Base-by-base conservation (phyloP, 2,888 invertebrate genomes). In the Hyposoter didymator region DNA sequence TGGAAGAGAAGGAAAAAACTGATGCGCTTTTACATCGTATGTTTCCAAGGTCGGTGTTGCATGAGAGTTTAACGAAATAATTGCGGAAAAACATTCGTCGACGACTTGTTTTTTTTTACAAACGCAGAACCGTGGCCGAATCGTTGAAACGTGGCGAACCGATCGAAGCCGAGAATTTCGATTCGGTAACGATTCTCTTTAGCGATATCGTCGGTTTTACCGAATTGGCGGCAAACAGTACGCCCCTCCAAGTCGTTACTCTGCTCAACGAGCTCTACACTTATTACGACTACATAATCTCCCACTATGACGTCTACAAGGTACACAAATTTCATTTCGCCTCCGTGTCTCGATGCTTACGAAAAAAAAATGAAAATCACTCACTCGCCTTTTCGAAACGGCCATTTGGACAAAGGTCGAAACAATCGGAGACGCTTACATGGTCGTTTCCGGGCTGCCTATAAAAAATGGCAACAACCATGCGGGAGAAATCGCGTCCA, bases 271-370 rank as follows among this genome's bases (percentile, higher is more conserved):
- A 98, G 75, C 97, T 99, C 70, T 99, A 99, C 95, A 98, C 98
- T 90, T 95, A 98, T 84, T 99, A 99, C 93, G 99, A 99, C 92
- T 97, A 98, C 52, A 96, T 98, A 84, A 98, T 99, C 85, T 98
- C 98, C 92, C 97, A 98, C 91, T 99, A 99, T 92, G 98, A 99
- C 90, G 99, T 99, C 1, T 99, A 99, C 94, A 99, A 99, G 94
- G 0, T 85, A 73, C 6, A 10, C 5, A 52, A 2, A n/a, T 1
- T 52, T 47, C 14, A 47, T 14, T 14, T 47, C 14, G 17, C 14
- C 3, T 47, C 12, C 12, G 8, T 14, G 14, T 14, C 47, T 47
- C 14, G 47, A 47, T 28, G 28, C 28, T 28, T 0, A 17, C 4
- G 0, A 14, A 47, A 17, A 3, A 47, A 14, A 0, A 47, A 47